Conservation (phyloP, 2,797 vertebrate species). For the Synanceia verrucosa region DNA sequence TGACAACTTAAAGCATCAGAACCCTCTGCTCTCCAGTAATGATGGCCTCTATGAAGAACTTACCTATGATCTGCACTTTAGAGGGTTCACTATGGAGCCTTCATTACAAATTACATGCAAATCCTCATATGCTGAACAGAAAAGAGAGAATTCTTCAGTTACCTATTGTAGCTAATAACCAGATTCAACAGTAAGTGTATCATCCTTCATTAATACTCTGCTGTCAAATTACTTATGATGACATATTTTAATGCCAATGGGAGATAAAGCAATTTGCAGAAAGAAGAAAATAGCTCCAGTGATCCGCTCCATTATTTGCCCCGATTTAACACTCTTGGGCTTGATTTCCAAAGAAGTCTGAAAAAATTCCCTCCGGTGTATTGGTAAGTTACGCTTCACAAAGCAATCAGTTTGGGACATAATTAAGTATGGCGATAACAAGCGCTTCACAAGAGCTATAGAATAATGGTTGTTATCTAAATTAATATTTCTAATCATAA, state of each 20-base stretch:
- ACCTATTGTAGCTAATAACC: neutral
- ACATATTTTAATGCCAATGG: slow-evolving; percentile 18
- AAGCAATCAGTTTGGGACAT: slow-evolving; percentile 33
- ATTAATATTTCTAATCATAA: slow-evolving; percentile 7
- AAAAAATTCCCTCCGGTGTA: slow-evolving; percentile 20
- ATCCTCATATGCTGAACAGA: neutral
- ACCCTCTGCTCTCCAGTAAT: too few species aligned
- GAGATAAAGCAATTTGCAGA: slow-evolving; percentile 33
- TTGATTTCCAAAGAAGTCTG: slow-evolving; percentile 27
- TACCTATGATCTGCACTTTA: neutral
- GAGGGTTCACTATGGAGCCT: neutral
- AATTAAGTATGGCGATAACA: slow-evolving; percentile 8
- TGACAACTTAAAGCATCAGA: neutral
- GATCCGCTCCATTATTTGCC: slow-evolving; percentile 36
- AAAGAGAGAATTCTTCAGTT: neutral
- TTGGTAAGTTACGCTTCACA: slow-evolving; percentile 24
- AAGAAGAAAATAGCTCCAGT: slow-evolving; percentile 30
- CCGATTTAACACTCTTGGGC: slow-evolving; percentile 24
- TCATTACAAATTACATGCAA: neutral
- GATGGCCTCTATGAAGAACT: neutral
- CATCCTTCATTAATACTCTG: slow-evolving; percentile 9
- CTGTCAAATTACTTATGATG: slow-evolving; percentile 31
- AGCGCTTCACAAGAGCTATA: slow-evolving; percentile 12
- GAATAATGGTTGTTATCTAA: slow-evolving; percentile 16
- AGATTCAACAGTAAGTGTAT: neutral